Evolutionary conservation across 1,140 invertebrate genomes (phyloP), one percentile per base, ranked within the genome.

Genomic region (Anastatus disparis): DNA sequence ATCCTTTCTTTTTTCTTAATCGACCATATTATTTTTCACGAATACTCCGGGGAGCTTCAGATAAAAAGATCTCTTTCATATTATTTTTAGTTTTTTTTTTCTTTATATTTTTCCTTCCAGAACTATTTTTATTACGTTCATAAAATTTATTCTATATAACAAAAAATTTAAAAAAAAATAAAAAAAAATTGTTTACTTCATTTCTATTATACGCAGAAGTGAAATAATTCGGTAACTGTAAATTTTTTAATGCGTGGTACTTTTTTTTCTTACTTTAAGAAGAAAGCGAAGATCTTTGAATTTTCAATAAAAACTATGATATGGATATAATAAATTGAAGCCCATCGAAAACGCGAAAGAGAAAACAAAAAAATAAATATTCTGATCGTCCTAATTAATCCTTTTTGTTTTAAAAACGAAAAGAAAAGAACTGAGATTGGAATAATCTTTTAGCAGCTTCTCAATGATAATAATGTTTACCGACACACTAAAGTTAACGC

Each of bases 281-380:
- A 52, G 67, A 56, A 58, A 69, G 56, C 52, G 31, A 69, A 38
- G 55, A 73, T 52, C 17, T 44, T 56, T 53, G 17, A 9, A 8
- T 31, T 29, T 9, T 15, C 15, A 10, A 63, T 50, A 52, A 27
- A 52, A 62, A 52, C 38, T 13, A 58, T 9, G 55, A 58, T 44
- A 27, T 27, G 44, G 7, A 27, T n/a, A 40, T 22, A 42, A 69
- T 50, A 52, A 40, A 68, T 72, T 71, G 76, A 75, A 75, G 75
- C 70, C 50, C 67, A 73, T 70, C 52, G 20, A 27, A 20, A 12
- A 13, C 15, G 22, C 22, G n/a, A 17, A 15, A 27, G 17, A 52
- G 15, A 27, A 22, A 26, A 52, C 24, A 10, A 48, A n/a, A 2
- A 4, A 24, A 26, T 13, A 1, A 52, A 52, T 26, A n/a, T 52